A percentile compares a stretch with the other conserved stretches of the same genome.
These are phyloP conservation scores for Sebastes ruberrimus DNA, from an alignment of 2,797 vertebrate genomes.

Conservation along the genomic window DNA sequence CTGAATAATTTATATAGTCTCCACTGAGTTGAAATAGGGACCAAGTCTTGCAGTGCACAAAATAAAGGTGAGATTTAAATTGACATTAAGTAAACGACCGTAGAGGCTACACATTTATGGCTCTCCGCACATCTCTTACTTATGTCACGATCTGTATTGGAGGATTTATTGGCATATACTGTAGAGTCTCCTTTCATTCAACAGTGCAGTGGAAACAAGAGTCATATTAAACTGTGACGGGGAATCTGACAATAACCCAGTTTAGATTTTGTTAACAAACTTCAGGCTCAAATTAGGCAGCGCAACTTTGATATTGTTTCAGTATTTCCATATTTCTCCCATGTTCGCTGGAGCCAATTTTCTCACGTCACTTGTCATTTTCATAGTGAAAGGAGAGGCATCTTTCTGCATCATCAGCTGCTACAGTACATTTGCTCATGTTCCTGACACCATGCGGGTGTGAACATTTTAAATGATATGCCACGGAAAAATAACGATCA, in stretches of 20 bases:
- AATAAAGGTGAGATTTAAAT: conserved; percentile 60
- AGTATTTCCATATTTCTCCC: neutral
- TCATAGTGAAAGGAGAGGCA: neutral
- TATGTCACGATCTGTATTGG: conserved; percentile 15
- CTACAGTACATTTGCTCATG: conserved; percentile 29
- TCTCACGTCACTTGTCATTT: conserved; percentile 30
- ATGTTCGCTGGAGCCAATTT: conserved; percentile 11
- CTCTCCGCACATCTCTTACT: conserved; percentile 17
- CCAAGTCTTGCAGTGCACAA: conserved; percentile 44
- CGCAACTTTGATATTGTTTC: neutral
- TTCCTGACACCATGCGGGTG: conserved; percentile 32
- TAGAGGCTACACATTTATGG: conserved; percentile 25
- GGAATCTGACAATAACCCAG: neutral
- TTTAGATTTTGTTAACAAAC: conserved; percentile 31
- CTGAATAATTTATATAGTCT: conserved; percentile 65
- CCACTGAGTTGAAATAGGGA: conserved; percentile 41
- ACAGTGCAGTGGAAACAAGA: neutral
- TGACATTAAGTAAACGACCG: conserved; percentile 55
- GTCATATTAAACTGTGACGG: neutral
- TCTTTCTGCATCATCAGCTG: conserved; percentile 28
- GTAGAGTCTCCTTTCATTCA: neutral
- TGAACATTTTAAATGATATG: conserved; percentile 49
- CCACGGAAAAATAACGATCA: conserved; percentile 14
- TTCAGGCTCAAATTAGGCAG: neutral
- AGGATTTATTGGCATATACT: conserved; percentile 15